Conservation (phyloP, 2,888 invertebrate species). For the Drosophila hamatofila region DNA sequence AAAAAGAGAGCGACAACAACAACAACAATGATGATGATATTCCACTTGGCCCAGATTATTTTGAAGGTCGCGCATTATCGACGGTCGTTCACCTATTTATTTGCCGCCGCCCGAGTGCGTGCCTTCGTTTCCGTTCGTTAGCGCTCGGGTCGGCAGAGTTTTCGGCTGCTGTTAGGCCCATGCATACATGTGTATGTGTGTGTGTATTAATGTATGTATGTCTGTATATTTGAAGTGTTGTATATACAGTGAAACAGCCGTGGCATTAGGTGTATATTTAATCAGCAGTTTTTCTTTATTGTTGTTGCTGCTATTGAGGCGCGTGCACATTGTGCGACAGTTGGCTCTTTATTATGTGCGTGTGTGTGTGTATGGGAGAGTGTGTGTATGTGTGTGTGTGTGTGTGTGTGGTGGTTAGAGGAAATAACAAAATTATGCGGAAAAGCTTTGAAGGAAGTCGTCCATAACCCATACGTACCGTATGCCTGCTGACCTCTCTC, state of each 20-base stretch:
- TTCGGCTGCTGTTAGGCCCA: constrained; percentile 14
- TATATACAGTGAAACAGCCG: constrained; percentile 36
- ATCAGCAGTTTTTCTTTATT: constrained; percentile 65
- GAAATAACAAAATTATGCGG: constrained; percentile 58
- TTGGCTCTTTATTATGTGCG: constrained; percentile 50
- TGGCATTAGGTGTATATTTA: constrained; percentile 71
- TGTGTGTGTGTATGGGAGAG: neutral
- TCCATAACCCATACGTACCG: constrained; percentile 10
- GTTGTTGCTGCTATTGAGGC: constrained; percentile 44
- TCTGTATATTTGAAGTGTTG: constrained; percentile 24
- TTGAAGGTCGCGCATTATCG: constrained; percentile 85
- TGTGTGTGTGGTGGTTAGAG: neutral
- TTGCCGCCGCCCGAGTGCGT: constrained; percentile 44
- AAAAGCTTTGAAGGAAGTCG: constrained; percentile 63
- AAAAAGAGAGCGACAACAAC: constrained; percentile 26
- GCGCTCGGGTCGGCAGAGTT: constrained; percentile 21
- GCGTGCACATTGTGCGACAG: constrained; percentile 67
- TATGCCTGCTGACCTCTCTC: neutral
- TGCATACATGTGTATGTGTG: neutral
- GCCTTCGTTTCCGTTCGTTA: constrained; percentile 26
- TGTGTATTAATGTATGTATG: constrained; percentile 1
- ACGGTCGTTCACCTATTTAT: constrained; percentile 85
- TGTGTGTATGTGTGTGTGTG: neutral
- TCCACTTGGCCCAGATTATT: constrained; percentile 86
- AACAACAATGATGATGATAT: constrained; percentile 67